Base-by-base conservation (phyloP, 2,113 vertebrate genomes). In the Bambusicola thoracicus region DNA sequence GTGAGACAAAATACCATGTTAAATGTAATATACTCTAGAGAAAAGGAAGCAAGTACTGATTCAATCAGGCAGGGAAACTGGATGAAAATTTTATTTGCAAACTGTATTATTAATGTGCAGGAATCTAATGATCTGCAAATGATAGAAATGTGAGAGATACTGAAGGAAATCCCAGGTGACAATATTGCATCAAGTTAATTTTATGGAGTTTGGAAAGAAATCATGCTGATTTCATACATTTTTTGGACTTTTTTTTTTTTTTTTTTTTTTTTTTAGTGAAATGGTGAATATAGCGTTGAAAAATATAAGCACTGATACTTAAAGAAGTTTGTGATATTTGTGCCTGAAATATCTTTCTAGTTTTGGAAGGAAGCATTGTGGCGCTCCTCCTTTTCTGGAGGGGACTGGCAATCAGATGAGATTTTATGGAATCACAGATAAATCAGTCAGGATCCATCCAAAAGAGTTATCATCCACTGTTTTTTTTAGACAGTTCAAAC, bases 41-140 rank as follows among this genome's bases (percentile, higher is more conserved):
- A 88, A 85, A 94, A 87, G 51, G 69, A 85, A 94, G 63, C 74
- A 49, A 91, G 59, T 19, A 36, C 40, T 88, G 38, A 95, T 94
- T 91, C 85, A 92, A 83, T 90, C 89, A 87, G 44, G 66, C 77
- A 81, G 63, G 43, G 40, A 69, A 75, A 87, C 80, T 89, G 61
- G 61, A 89, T 94, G 91, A 92, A 91, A 94, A 85, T 91, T 92
- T 95, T 92, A 87, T 94, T 94, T 96, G 56, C 89, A 93, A 90
- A 72, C 83, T 74, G 19, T 95, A 59, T 92, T 95, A 95, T 83
- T 95, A 84, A 85, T 84, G 82, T 48, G 62, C 44, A 82, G 72
- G 48, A 55, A 91, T 94, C 55, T 91, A 82, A 96, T 86, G 83
- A 94, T 91, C 86, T 94, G 80, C 81, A 94, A 91, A 62, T 94